Conservation (phyloP, 2,113 vertebrate species). For the Microtus pennsylvanicus region DNA sequence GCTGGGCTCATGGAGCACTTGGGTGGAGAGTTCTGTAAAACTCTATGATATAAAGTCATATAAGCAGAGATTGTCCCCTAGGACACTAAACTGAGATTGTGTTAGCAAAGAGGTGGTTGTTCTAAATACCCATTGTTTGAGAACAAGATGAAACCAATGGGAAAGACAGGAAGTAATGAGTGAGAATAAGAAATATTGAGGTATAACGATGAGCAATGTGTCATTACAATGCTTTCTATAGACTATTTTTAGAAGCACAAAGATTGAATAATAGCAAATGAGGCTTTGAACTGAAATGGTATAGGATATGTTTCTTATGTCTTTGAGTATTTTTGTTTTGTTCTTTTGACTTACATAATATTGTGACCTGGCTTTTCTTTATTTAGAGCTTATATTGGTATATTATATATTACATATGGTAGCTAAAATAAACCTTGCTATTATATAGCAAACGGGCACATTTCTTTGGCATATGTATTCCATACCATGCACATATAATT, state of each 20-base stretch:
- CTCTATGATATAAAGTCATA: background rate
- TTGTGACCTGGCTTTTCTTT: conserved; percentile 21
- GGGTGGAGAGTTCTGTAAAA: background rate
- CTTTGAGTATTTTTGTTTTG: background rate
- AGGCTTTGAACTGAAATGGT: background rate
- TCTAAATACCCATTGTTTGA: conserved; percentile 24
- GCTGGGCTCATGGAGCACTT: background rate
- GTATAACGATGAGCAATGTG: background rate
- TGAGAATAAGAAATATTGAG: background rate
- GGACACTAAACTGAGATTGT: background rate
- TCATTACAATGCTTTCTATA: conserved; percentile 1
- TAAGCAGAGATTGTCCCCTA: background rate
- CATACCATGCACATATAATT: background rate
- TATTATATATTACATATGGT: background rate
- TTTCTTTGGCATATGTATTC: background rate
- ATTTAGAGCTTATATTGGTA: background rate
- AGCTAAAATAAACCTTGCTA: background rate
- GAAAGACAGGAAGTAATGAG: conserved; percentile 27
- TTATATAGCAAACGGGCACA: background rate
- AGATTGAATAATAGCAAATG: background rate
- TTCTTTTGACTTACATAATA: background rate
- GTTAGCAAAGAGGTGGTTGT: conserved; percentile 5
- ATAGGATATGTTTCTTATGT: background rate
- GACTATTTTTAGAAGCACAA: conserved; percentile 17
- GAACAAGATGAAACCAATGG: conserved; percentile 22